A percentile compares a stretch with the other conserved stretches of the same genome.
phyloP scores from a whole-genome alignment of 2,113 vertebrate genomes.

The Ceyx cyanopectus region DNA sequence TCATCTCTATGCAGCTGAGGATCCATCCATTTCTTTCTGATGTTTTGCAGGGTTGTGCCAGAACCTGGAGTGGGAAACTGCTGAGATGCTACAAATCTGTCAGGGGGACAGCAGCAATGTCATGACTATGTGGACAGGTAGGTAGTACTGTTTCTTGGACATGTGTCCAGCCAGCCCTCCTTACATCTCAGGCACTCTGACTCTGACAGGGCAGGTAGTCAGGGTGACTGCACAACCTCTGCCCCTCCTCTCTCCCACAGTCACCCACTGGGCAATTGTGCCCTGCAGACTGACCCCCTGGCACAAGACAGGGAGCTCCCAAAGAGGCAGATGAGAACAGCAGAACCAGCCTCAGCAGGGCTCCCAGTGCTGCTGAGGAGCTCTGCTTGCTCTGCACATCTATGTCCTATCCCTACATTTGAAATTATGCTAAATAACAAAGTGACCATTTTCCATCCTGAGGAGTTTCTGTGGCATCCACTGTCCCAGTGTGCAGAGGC shows the following conservation, averaged over 20 bases:
- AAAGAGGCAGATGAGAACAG: not conserved
- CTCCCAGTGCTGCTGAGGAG: not conserved
- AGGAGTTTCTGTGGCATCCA: not conserved
- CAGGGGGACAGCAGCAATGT: not conserved
- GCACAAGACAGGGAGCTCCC: not conserved
- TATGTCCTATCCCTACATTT: accelerated
- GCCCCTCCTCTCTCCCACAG: not conserved
- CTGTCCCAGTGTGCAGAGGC: not conserved
- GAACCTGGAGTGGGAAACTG: not conserved
- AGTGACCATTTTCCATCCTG: not conserved
- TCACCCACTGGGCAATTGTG: not conserved
- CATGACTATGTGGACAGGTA: not conserved
- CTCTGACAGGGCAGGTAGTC: not conserved
- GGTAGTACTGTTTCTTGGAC: not conserved
- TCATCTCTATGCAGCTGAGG: not conserved
- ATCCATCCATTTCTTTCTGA: not conserved
- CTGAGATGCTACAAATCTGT: not conserved
- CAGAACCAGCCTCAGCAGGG: not conserved
- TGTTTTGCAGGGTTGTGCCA: not conserved
- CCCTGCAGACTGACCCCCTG: not conserved
- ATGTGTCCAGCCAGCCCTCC: not conserved
- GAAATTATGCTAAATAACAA: not conserved
- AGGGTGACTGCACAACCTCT: not conserved
- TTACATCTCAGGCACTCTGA: not conserved
- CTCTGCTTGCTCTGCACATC: not conserved